phyloP scores from a whole-genome alignment of 2,888 invertebrate genomes.

The Agrotis puta region DNA sequence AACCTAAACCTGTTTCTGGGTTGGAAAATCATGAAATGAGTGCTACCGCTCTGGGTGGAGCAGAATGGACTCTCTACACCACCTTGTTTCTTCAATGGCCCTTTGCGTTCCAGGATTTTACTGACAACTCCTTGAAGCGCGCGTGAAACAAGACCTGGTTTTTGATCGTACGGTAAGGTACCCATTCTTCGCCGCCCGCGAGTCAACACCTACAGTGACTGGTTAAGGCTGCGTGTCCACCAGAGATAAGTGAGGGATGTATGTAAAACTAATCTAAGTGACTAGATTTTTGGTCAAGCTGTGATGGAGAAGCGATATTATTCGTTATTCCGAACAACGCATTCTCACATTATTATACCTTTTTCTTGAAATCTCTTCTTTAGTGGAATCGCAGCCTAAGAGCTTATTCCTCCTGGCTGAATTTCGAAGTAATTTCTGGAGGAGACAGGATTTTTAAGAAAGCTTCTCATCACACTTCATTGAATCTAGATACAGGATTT shows the following conservation, averaged over 20 bases:
- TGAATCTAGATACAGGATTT: neutral
- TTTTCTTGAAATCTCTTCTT: neutral
- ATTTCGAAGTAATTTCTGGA: neutral
- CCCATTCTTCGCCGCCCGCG: no score
- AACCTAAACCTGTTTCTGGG: no score
- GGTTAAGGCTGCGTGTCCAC: neutral
- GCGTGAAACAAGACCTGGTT: no score
- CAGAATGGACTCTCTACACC: no score
- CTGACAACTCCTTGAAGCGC: no score
- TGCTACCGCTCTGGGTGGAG: no score
- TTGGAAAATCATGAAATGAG: no score
- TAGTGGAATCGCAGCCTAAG: neutral
- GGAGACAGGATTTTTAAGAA: neutral
- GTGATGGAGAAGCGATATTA: neutral
- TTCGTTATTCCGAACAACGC: neutral
- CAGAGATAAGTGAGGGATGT: neutral
- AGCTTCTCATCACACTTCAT: neutral
- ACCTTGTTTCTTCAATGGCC: no score
- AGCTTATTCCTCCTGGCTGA: constrained; percentile 1
- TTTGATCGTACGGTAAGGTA: no score
- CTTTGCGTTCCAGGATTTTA: no score
- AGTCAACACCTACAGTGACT: no score
- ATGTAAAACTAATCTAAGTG: no score
- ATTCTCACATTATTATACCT: neutral
- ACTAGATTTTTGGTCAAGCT: neutral